Conservation (phyloP, 1,140 invertebrate species). For the Scylla paramamosain region DNA sequence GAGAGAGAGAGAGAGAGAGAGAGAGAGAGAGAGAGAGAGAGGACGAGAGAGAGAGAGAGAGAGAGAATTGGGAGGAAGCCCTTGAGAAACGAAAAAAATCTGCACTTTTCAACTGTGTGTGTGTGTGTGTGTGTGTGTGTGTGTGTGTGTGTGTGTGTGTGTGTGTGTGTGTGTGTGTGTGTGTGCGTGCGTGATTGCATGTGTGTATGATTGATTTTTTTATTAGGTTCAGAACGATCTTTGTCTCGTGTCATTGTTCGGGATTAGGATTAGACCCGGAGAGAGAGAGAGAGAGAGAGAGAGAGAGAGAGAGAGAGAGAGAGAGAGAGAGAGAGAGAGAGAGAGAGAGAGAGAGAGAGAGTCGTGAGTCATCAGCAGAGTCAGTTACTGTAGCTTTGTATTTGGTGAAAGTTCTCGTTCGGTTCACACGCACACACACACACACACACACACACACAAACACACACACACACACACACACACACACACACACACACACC, state of each 20-base stretch:
- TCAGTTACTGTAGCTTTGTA: background rate
- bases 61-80: background rate
- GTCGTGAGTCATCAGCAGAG: background rate
- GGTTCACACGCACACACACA: background rate
- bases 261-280: background rate
- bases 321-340: background rate
- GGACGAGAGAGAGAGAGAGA: conserved; percentile 9
- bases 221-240: no score
- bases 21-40: conserved; percentile 22
- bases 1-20: conserved; percentile 18
- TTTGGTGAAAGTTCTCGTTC: background rate
- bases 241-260: no score
- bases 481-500: background rate
- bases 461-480: conserved; percentile 7
- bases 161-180: background rate
- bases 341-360: conserved; percentile 1
- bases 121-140: conserved; percentile 40
- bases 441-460: conserved; percentile 7
- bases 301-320: conserved; percentile 6
- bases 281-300: conserved; percentile 5
- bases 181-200: background rate
- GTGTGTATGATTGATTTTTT: background rate
- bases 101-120: background rate
- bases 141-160: background rate
- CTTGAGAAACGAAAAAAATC: background rate